These are phyloP conservation scores for Pachycephala philippinensis DNA, from an alignment of 2,113 vertebrate species.

Conservation along the genomic window DNA sequence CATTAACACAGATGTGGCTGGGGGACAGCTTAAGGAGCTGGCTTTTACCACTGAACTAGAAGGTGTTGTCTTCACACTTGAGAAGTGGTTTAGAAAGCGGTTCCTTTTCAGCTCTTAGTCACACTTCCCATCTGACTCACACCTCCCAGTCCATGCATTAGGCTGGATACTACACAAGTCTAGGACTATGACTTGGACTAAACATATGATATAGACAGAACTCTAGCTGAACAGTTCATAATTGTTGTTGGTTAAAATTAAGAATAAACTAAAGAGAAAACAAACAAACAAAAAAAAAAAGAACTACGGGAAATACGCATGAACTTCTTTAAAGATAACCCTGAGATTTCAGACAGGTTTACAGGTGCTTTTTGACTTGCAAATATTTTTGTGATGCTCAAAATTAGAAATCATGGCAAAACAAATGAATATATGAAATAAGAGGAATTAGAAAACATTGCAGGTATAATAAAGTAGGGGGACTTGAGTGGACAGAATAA, in stretches of 20 bases:
- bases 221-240: background rate
- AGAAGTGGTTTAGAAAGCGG: background rate
- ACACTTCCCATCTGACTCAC: background rate
- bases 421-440: background rate
- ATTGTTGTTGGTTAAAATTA: background rate
- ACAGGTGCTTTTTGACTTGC: background rate
- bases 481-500: background rate
- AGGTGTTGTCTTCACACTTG: slow-evolving; percentile 6
- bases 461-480: background rate
- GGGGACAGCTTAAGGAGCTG: background rate
- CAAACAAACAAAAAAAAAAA: background rate
- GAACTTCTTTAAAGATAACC: background rate
- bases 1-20: background rate
- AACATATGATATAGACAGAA: background rate
- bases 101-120: background rate
- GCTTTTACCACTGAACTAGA: background rate
- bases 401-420: background rate
- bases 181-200: no score
- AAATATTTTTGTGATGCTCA: background rate
- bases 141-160: background rate
- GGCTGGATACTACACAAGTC: background rate
- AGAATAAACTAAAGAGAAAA: background rate
- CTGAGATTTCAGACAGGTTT: background rate
- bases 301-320: background rate
- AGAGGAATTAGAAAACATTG: background rate